Conservation (phyloP, 1,140 invertebrate genomes). For the Neotoxoptera formosana region DNA sequence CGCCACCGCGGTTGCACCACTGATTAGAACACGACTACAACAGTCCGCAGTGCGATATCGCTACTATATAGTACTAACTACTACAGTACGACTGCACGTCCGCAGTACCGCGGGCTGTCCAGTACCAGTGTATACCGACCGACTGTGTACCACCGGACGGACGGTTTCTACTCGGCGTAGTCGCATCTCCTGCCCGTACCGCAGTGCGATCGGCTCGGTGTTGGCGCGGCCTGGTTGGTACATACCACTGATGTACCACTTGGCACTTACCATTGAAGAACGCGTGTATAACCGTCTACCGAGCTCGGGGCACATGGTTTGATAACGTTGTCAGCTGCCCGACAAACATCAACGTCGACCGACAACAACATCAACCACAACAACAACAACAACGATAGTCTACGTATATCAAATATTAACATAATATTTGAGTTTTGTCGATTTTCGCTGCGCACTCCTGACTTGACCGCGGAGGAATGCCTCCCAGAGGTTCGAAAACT, state of each 20-base stretch:
- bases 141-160: no score
- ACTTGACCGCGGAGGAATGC: not conserved
- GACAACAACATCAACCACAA: not conserved
- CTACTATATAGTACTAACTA: no score
- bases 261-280: not conserved
- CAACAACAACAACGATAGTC: not conserved
- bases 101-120: not conserved
- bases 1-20: not conserved
- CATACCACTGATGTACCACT: not conserved
- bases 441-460: not conserved
- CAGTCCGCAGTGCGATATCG: not conserved
- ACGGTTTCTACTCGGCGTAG: not conserved
- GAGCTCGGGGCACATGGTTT: not conserved
- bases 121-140: no score
- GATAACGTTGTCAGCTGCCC: slow-evolving; percentile 7
- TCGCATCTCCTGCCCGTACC: not conserved
- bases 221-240: not conserved
- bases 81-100: not conserved
- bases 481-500: not conserved
- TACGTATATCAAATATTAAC: no score
- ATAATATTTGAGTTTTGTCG: not conserved
- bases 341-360: not conserved
- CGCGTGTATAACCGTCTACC: not conserved
- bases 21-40: not conserved
- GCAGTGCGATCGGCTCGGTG: not conserved